Base-by-base conservation (phyloP, 2,888 invertebrate genomes). In the Eumacrocentrus americanus region DNA sequence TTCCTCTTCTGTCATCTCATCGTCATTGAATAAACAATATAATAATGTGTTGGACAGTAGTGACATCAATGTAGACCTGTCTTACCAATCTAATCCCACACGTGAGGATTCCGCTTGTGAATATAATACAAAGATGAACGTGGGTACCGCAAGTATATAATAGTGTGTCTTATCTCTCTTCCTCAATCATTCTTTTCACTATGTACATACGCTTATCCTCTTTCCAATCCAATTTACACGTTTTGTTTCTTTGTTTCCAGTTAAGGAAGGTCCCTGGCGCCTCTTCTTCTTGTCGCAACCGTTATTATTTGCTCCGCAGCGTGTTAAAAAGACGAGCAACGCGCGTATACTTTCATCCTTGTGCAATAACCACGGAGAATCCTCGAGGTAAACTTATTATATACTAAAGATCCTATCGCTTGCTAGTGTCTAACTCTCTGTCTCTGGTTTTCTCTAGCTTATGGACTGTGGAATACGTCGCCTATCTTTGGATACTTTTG, bases 301-400 rank as follows among this genome's bases (percentile, higher is more conserved):
- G 77, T 78, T 78, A 78, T 78, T 78, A 79, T 78, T 78, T 78
- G 74, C 75, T 74, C 75, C 74, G 72, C 75, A 75, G 70, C 29
- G 54, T 72, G 72, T 70, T 73, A 67, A 70, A 65, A 67, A 54
- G 61, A 64, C 59, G 50, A 64, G 58, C 60, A 16, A 35, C 14
- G 18, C 58, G 42, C 51, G 50, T 70, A 68, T 72, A 76, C 77
- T 78, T 77, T 78, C 76, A 76, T 76, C 73, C 76, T 79, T 78
- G 76, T 75, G 78, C 77, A 79, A 79, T 71, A 40, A 38, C 29
- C 37, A 20, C 53, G 25, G 40, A 38, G 53, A 53, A 53, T 54
- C 54, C 7, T 42, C 34, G 42, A 14, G 37, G 44, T 29, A 54
- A 42, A 44, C 23, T 42, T 25, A 54, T 46, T 58, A 61, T 60